These are phyloP conservation scores for Trichosurus vulpecula DNA, from an alignment of 2,797 vertebrate genomes.

Conservation along the genomic window DNA sequence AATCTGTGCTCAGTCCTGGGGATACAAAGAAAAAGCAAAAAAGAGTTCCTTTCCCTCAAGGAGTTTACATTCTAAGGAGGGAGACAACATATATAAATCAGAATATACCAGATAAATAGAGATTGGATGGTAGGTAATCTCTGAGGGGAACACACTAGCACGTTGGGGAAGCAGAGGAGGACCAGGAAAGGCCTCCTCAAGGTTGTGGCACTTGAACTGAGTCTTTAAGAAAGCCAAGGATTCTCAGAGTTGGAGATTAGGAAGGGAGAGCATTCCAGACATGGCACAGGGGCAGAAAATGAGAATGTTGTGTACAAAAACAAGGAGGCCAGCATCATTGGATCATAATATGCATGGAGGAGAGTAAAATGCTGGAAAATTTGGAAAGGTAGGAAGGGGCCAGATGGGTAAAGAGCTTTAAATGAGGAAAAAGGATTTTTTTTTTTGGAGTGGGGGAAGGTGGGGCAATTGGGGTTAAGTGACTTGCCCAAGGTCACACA, in stretches of 20 bases:
- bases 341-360: neutral
- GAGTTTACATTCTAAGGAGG: neutral
- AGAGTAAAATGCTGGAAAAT: neutral
- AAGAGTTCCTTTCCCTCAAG: neutral
- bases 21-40: neutral
- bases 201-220: neutral
- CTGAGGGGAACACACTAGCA: neutral
- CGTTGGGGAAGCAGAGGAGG: neutral
- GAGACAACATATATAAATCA: neutral
- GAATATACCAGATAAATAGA: neutral
- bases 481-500: too few relatives aligned
- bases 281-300: neutral
- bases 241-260: neutral
- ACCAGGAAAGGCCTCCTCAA: neutral
- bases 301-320: neutral
- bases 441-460: too few relatives aligned
- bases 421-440: too few relatives aligned
- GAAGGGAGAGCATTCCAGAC: too few relatives aligned
- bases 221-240: neutral
- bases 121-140: neutral
- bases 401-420: neutral
- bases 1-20: neutral
- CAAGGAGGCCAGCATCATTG: neutral
- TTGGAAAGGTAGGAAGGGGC: too few relatives aligned
- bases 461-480: too few relatives aligned